These are phyloP conservation scores for Pristionchus fissidentatus DNA, from an alignment of 2,888 invertebrate species.

Conservation along the genomic window DNA sequence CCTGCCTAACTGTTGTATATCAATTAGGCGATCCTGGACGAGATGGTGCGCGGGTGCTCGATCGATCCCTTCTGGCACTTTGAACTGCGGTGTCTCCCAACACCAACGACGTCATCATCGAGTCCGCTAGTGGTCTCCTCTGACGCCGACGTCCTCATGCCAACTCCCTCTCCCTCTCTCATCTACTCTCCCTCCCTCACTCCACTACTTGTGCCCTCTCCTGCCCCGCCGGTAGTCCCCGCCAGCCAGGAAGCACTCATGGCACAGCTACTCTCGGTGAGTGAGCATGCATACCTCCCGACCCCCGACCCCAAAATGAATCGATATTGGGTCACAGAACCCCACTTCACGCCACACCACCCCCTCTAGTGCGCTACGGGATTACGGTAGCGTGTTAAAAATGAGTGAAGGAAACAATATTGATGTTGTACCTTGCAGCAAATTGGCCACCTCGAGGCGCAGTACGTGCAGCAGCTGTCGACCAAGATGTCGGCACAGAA, in stretches of 20 bases:
- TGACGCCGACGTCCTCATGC: background rate
- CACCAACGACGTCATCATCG: background rate
- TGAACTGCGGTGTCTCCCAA: background rate
- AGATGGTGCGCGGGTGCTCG: slow-evolving; percentile 13
- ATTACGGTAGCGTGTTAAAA: background rate
- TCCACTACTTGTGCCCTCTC: background rate
- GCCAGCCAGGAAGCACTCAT: background rate
- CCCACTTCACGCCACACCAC: background rate
- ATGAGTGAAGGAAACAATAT: too few relatives aligned
- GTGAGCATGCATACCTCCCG: slow-evolving; percentile 12
- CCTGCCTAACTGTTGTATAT: background rate
- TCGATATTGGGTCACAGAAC: background rate
- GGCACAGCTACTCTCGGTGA: slow-evolving; percentile 4
- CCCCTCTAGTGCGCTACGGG: slow-evolving; percentile 7
- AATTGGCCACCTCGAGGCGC: slow-evolving; percentile 44
- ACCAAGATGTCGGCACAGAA: background rate
- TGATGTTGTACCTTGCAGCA: too few relatives aligned
- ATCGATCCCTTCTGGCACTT: slow-evolving; percentile 34
- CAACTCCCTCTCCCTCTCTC: background rate
- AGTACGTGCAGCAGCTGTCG: slow-evolving; percentile 28
- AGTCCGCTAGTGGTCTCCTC: background rate
- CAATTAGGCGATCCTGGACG: slow-evolving; percentile 39
- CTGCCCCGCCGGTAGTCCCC: background rate
- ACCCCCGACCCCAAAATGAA: too few relatives aligned
- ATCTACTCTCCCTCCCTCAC: background rate